Base-by-base conservation (phyloP, 2,888 invertebrate genomes). In the Agrenia bidenticulata region DNA sequence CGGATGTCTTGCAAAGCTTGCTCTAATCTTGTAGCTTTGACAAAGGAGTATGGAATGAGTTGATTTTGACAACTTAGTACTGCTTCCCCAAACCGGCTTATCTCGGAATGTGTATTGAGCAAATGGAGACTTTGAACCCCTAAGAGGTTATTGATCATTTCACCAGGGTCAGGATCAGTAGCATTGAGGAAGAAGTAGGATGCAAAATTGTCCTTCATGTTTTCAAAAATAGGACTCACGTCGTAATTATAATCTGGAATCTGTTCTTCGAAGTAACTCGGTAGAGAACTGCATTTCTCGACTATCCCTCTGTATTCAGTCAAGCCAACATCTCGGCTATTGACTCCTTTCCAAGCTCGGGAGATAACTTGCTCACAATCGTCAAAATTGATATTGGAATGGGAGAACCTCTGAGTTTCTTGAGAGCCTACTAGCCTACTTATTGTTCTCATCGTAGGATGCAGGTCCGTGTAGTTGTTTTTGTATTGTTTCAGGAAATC, bases 151-250 rank as follows among this genome's bases (percentile, higher is more conserved):
- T 68, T 70, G n/a, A 73, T 50, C 11, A 66, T 62, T 45, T 67
- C 67, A 11, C 69, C 70, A 23, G 64, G 64, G 23, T 58, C 64
- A 1, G 60, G 59, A 51, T 60, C 41, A 2, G 67, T 62, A 24
- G 55, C 55, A 49, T 70, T 70, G 4, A 65, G 53, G 51, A 62
- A 63, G 49, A 70, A 73, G 13, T 50, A 42, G 2, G 61, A 45
- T 5, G 61, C 55, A 42, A 71, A 71, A 49, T 73, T 73, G 50
- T 62, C 66, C 23, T 67, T 60, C 69, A 73, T 73, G 26, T 45
- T 13, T n/a, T 73, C 73, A 61, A 69, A 71, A 9, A 50, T n/a
- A 2, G 49, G 50, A 1, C 37, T 57, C 15, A 59, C 24, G 24
- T 70, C 65, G 32, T 61, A 50, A 21, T 11, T 45, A 41, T 55